Conservation (phyloP, 1,140 invertebrate genomes). For the Leucophenga varia region DNA sequence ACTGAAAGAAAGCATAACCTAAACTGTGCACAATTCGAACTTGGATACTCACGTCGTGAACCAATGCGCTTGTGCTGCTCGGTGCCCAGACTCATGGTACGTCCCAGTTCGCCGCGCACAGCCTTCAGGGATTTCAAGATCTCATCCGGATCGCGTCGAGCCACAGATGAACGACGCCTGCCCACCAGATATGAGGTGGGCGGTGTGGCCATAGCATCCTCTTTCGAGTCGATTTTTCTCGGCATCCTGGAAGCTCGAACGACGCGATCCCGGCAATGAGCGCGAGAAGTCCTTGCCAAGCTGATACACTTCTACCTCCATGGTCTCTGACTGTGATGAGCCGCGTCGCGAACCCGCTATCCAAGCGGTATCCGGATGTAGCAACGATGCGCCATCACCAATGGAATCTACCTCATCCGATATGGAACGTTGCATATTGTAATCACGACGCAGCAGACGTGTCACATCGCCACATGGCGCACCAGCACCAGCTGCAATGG, state of each 20-base stretch:
- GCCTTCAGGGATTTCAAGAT: constrained; percentile 76
- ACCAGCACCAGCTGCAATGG: constrained; percentile 60
- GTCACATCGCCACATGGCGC: constrained; percentile 58
- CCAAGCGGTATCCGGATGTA: constrained; percentile 84
- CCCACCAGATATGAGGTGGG: constrained; percentile 65
- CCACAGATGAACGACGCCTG: constrained; percentile 74
- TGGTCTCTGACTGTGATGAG: constrained; percentile 80
- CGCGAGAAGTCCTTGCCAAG: constrained; percentile 81
- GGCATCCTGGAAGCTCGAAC: constrained; percentile 77
- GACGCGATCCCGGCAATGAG: constrained; percentile 77
- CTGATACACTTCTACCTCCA: constrained; percentile 83
- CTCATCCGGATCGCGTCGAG: constrained; percentile 77
- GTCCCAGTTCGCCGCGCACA: constrained; percentile 74
- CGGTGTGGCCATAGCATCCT: constrained; percentile 59
- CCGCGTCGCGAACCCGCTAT: constrained; percentile 73
- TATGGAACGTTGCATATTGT: constrained; percentile 67
- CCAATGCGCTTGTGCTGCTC: constrained; percentile 58
- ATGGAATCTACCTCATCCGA: constrained; percentile 76
- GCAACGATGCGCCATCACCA: constrained; percentile 68
- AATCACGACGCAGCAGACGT: constrained; percentile 66
- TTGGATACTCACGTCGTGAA: constrained; percentile 67
- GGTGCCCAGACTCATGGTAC: constrained; percentile 75
- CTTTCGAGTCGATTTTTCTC: constrained; percentile 59
- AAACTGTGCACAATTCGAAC: too few species aligned
- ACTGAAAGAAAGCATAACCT: too few species aligned